These are phyloP conservation scores for Polypterus senegalus DNA, from an alignment of 2,113 vertebrate genomes.

Conservation along the genomic window DNA sequence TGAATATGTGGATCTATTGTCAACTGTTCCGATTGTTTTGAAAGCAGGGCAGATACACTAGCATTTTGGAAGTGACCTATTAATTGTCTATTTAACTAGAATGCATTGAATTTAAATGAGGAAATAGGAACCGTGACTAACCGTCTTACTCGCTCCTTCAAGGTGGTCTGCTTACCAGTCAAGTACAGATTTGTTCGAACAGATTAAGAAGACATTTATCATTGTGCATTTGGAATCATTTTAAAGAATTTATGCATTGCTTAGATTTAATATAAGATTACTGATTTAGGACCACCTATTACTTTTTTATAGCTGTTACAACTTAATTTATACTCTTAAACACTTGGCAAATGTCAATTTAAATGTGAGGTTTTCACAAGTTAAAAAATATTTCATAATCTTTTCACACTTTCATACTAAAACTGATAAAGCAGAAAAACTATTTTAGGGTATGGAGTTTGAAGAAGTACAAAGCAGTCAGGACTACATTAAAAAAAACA, in stretches of 20 bases:
- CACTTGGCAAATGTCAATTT: background rate
- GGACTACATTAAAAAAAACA: no score
- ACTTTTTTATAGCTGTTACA: conserved; percentile 12
- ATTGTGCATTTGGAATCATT: conserved; percentile 45
- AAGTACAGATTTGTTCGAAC: conserved; percentile 63
- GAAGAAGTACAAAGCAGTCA: no score
- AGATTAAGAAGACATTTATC: conserved; percentile 77
- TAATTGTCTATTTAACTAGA: conserved; percentile 93
- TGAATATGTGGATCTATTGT: conserved; percentile 58
- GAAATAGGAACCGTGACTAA: conserved; percentile 85
- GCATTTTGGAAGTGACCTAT: conserved; percentile 79
- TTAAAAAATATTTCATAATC: background rate
- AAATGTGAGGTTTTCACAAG: background rate
- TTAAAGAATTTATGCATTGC: conserved; percentile 51
- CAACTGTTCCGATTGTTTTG: conserved; percentile 56
- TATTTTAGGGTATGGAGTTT: no score
- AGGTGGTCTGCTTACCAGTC: conserved; percentile 49
- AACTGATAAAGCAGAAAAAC: no score
- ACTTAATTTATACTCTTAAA: conserved; percentile 31
- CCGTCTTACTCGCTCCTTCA: conserved; percentile 73
- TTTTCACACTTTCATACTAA: background rate
- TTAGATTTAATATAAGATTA: conserved; percentile 47
- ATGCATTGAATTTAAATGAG: conserved; percentile 70
- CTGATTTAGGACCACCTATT: no score
- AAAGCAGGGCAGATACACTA: conserved; percentile 53